Evolutionary conservation across 37 sponge, comb jelly and placozoan species (phyloP), one percentile per base, ranked within the genome.

Genomic region (Lycopodina hypogea): DNA sequence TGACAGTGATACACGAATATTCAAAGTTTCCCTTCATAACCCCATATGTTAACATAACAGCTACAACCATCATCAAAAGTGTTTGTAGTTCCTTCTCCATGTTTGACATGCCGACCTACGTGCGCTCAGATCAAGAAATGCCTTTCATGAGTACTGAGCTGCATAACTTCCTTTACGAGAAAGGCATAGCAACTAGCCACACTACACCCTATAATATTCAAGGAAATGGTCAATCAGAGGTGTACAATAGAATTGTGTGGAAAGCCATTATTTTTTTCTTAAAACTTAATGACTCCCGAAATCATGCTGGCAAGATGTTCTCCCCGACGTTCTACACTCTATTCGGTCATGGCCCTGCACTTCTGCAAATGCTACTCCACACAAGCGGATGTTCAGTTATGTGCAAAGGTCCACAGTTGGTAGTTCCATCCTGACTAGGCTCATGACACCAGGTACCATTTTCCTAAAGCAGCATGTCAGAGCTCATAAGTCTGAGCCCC

Each of bases 281-380:
- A 42, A 39, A 24, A 71, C 71, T 15, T n/a, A 39, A 14, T 8
- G 71, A 3, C 35, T 71, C 6, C 71, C 71, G 1, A 42, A 42
- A 18, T 28, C 71, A 42, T 39, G 71, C 71, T 71, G 71, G 71
- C 71, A 71, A 35, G 71, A 71, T 15, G 71, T 71, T 35, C 71
- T 71, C 71, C 71, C 48, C 18, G 71, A 66, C 26, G 63, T 24
- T 9, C 15, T 66, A 19, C 67, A 66, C 67, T 66, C 67, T 19
- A 29, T 66, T 21, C 71, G 26, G 3, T 71, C 71, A 1, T 39
- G 39, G 22, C 71, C 41, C n/a, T 71, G 71, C 48, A 71, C 48
- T 42, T 35, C 69, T 68, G n/a, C n/a, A 42, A 71, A 19, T 71
- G 50, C 48, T n/a, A 71, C 71, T 19, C 71, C 71, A 6, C 71